Conservation (phyloP, 2,888 invertebrate species). For the Cristatella mucedo region DNA sequence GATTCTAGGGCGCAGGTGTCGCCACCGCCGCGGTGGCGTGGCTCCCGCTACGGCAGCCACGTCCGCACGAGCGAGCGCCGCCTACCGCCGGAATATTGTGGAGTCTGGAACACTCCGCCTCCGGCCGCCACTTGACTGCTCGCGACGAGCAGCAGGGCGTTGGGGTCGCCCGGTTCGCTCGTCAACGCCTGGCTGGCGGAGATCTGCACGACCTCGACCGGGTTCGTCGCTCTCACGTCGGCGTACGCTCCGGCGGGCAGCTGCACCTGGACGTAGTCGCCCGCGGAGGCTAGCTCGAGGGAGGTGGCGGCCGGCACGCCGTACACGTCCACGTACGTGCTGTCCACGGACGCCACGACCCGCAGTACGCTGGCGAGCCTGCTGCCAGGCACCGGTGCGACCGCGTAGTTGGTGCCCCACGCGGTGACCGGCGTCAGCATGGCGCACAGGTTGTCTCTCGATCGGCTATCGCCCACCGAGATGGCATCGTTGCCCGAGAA, state of each 20-base stretch:
- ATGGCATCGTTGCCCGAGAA: constrained; percentile 5
- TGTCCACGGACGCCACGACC: not conserved
- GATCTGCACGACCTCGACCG: constrained; percentile 3
- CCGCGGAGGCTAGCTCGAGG: not conserved
- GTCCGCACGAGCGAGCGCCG: too few relatives aligned
- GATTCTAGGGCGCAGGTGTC: too few relatives aligned
- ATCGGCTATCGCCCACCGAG: constrained; percentile 1
- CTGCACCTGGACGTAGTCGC: not conserved
- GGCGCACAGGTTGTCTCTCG: constrained; percentile 1
- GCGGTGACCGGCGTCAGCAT: constrained; percentile 1
- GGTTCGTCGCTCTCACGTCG: not conserved
- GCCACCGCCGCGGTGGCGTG: too few relatives aligned
- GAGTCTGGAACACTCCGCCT: constrained; percentile 5
- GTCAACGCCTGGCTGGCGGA: not conserved
- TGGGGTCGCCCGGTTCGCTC: constrained; percentile 7
- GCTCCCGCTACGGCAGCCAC: too few relatives aligned
- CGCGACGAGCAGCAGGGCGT: not conserved
- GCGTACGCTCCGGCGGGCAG: not conserved
- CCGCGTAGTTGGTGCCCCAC: constrained; percentile 1
- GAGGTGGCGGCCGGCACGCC: not conserved
- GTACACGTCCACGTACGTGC: constrained; percentile 1
- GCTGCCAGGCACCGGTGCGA: constrained; percentile 5
- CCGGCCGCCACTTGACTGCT: constrained; percentile 3
- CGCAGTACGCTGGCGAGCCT: not conserved
- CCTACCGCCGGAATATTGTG: constrained; percentile 7